Base-by-base conservation (phyloP, 2,888 invertebrate species). In the Aplocera efformata region DNA sequence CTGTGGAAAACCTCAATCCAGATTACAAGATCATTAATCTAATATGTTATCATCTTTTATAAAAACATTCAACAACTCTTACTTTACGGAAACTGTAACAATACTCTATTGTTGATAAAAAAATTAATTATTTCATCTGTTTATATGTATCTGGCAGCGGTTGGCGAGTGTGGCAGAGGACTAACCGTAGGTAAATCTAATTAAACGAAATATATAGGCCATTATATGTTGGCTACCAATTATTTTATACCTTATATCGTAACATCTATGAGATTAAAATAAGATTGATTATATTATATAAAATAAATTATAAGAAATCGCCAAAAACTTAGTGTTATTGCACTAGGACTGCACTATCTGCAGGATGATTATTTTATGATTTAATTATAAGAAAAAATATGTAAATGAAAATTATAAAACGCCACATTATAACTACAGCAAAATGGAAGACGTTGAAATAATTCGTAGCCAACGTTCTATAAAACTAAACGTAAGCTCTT, bases 21-120 rank as follows among this genome's bases (percentile, higher is more conserved):
- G 88, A 88, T 80, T 88, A 88, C 88, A 86, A 88, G 86, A 88
- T 86, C 86, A 81, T 79, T 78, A 75, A 67, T 86, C 81, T 86
- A 82, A 82, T 85, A 83, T 79, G 80, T 80, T 76, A 42, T 42
- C 67, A 80, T 84, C 77, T 78, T 81, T 82, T 85, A 82, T 85
- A 84, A 85, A 84, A 85, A 82, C 13, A 85, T 83, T 83, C 79
- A 88, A 86, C 85, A 88, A 86, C 79, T 77, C 86, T 88, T 88
- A 86, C 67, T 81, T 86, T 84, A 86, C 63, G 70, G 85, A 84
- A 84, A 84, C 82, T 83, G 83, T 80, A 86, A 86, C 84, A 84
- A 86, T 83, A 83, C 70, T 79, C 75, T 84, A 82, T 83, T 86
- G 84, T 72, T 30, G 72, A 69, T 77, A 78, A 67, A 80, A 82